These are phyloP conservation scores for Oegoconia quadripuncta DNA, from an alignment of 2,888 invertebrate genomes.

Conservation along the genomic window DNA sequence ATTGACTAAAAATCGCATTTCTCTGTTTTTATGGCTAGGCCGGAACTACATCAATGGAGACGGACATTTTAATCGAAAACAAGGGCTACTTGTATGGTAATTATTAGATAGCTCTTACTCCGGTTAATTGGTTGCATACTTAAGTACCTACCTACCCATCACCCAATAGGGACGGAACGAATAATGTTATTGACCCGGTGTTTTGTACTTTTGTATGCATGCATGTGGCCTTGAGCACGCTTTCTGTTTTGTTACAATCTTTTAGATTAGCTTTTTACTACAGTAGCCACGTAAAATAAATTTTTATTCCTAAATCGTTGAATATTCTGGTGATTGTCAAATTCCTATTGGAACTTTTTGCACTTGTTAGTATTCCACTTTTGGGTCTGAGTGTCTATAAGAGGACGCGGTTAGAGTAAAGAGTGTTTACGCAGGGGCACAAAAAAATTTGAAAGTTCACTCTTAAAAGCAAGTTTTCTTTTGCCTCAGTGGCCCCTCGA, in stretches of 20 bases:
- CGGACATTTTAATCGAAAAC: constrained; percentile 55
- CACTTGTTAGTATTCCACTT: no score
- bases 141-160: constrained; percentile 6
- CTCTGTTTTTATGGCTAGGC: not conserved
- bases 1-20: no score
- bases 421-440: no score
- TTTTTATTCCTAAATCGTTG: no score
- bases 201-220: constrained; percentile 28
- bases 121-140: constrained; percentile 27
- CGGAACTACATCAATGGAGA: constrained; percentile 60
- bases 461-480: no score
- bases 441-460: no score
- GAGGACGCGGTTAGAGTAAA: no score
- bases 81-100: constrained; percentile 65
- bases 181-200: constrained; percentile 39
- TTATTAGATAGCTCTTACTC: constrained; percentile 28
- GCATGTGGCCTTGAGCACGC: constrained; percentile 44
- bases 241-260: constrained; percentile 33
- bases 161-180: constrained; percentile 20
- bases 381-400: no score
- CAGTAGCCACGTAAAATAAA: not conserved
- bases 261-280: no score
- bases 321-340: no score
- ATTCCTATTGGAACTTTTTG: no score
- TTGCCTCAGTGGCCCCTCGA: no score